A percentile compares a stretch with the other conserved stretches of the same genome.
Conservation (phyloP, 2,888 invertebrate genomes). For the Mesochorus sp. region DNA sequence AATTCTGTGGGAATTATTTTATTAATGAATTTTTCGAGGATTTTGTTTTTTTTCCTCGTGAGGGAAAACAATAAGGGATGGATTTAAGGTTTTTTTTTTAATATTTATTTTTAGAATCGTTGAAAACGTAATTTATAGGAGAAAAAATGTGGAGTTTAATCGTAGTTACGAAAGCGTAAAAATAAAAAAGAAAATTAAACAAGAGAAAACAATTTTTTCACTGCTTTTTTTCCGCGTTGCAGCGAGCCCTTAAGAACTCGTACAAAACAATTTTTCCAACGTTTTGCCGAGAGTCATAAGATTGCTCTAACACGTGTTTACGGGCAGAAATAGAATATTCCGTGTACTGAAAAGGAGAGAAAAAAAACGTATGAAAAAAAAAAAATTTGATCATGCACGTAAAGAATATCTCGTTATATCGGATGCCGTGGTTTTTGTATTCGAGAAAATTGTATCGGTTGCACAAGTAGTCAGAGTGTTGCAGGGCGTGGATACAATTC, state of each 20-base stretch:
- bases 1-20: no score
- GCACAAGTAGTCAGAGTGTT: not conserved
- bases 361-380: not conserved
- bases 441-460: conserved; percentile 57
- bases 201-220: no score
- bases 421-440: conserved; percentile 51
- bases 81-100: no score
- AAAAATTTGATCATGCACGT: not conserved
- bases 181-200: no score
- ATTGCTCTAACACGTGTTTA: conserved; percentile 22
- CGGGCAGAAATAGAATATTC: not conserved
- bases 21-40: not conserved
- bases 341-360: not conserved
- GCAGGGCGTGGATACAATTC: conserved; percentile 25
- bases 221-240: no score
- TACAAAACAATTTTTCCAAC: not conserved
- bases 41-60: not conserved
- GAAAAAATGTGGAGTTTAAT: no score
- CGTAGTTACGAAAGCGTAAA: no score
- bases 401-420: conserved; percentile 39
- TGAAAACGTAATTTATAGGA: no score
- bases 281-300: not conserved
- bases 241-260: not conserved
- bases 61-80: no score
- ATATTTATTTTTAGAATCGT: no score